phyloP scores from a whole-genome alignment of 2,797 vertebrate species.

The Mormyrops boulengeri region DNA sequence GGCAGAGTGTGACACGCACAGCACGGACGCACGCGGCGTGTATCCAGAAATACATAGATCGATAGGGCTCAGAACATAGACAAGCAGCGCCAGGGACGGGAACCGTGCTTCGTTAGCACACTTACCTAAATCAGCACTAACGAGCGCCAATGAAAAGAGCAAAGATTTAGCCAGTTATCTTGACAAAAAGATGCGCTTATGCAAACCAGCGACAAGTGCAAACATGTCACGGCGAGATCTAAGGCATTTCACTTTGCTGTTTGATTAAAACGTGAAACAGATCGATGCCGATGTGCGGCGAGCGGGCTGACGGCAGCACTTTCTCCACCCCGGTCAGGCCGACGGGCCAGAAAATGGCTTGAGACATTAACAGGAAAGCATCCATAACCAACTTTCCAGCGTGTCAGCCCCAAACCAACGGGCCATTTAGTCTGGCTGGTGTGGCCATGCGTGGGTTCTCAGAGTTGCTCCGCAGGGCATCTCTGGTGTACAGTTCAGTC shows the following conservation, averaged over 20 bases:
- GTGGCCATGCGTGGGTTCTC: neutral
- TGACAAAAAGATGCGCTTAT: neutral
- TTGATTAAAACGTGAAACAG: neutral
- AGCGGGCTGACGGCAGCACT: conserved; percentile 12
- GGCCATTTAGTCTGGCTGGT: neutral
- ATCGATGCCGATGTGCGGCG: neutral
- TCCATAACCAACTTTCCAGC: conserved; percentile 36
- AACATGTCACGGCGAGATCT: neutral
- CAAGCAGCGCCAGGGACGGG: neutral
- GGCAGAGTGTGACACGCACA: conserved; percentile 18
- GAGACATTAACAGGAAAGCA: conserved; percentile 45
- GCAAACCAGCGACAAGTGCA: neutral
- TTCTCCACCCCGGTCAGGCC: neutral
- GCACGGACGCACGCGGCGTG: conserved; percentile 29
- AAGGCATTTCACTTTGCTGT: neutral
- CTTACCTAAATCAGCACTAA: neutral
- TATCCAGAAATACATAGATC: conserved; percentile 1
- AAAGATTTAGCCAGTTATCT: neutral
- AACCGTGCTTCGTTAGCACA: neutral
- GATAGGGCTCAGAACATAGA: neutral
- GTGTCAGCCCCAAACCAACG: conserved; percentile 31
- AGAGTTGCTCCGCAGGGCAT: neutral
- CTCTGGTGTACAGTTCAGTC: neutral
- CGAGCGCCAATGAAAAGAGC: neutral
- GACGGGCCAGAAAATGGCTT: conserved; percentile 31